Percentiles rank a stretch among this genome's conserved stretches.
Evolutionary conservation across 2,797 vertebrate genomes (phyloP).

Genomic region (Galago senegalensis): DNA sequence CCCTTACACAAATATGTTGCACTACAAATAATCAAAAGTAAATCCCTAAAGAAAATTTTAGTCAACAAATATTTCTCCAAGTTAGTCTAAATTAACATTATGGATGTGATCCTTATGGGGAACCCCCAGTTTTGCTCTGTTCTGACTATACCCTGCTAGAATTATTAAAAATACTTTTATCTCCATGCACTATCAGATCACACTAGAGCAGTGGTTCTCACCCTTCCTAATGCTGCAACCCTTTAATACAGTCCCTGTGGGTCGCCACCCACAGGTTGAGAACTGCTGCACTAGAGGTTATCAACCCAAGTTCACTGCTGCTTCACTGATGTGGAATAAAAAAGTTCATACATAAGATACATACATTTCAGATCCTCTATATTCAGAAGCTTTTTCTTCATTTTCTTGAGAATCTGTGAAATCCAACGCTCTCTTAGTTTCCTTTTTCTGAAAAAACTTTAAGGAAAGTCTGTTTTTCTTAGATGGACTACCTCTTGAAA

Average conservation of each 20-base stretch:
- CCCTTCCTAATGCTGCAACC: no score
- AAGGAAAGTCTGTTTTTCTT: slow-evolving; percentile 96
- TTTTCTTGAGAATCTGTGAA: slow-evolving; percentile 94
- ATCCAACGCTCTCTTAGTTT: slow-evolving; percentile 96
- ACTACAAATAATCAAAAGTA: slow-evolving; percentile 26
- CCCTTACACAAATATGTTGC: background rate
- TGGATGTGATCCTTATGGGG: background rate
- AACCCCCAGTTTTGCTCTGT: background rate
- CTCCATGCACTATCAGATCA: background rate
- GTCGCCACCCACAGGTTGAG: no score
- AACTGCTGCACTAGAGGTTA: background rate
- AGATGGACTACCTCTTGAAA: slow-evolving; percentile 92
- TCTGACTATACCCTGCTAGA: background rate
- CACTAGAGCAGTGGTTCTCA: background rate
- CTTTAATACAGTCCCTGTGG: no score
- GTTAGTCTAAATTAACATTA: background rate
- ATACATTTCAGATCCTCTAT: slow-evolving; percentile 91
- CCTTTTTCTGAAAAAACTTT: slow-evolving; percentile 98
- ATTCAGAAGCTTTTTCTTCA: slow-evolving; percentile 89
- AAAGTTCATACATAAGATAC: slow-evolving; percentile 75
- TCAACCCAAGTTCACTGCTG: slow-evolving; percentile 28
- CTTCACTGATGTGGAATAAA: background rate
- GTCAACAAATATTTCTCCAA: background rate
- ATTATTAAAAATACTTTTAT: background rate
- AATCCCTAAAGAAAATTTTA: slow-evolving; percentile 36